Percentiles rank a stretch among this genome's conserved stretches.
phyloP scores from a whole-genome alignment of 2,888 invertebrate species.

The Drosophila testacea region DNA sequence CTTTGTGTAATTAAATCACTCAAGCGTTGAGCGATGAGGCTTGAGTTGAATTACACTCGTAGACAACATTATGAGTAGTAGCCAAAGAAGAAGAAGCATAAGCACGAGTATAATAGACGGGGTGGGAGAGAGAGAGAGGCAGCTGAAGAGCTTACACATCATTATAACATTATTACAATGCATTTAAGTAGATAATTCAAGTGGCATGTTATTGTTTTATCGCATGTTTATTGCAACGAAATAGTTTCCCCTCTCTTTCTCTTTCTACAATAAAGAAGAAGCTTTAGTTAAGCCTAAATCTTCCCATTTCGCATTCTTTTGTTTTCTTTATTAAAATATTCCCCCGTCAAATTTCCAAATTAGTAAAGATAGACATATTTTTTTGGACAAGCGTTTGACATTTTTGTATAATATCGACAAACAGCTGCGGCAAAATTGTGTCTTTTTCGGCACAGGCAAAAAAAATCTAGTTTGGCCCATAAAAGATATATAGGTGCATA shows the following conservation, averaged over 20 bases:
- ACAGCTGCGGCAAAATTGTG: constrained; percentile 57
- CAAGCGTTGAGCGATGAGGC: constrained; percentile 64
- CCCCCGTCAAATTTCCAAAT: constrained; percentile 19
- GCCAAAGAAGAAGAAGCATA: constrained; percentile 9
- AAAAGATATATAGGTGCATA: constrained; percentile 26
- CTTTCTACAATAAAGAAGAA: neutral
- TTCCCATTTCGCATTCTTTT: constrained; percentile 10
- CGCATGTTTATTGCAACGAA: constrained; percentile 46
- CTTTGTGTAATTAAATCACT: constrained; percentile 77
- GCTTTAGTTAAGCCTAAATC: neutral
- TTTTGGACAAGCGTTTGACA: constrained; percentile 27
- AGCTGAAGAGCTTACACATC: constrained; percentile 68
- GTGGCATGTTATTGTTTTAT: constrained; percentile 60
- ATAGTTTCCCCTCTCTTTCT: neutral
- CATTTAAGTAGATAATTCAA: constrained; percentile 49
- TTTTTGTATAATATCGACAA: constrained; percentile 33
- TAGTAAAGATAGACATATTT: constrained; percentile 22
- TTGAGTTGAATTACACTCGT: constrained; percentile 39
- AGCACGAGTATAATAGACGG: constrained; percentile 40
- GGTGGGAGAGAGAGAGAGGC: neutral
- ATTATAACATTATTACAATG: constrained; percentile 65
- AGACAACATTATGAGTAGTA: constrained; percentile 12
- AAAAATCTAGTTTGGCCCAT: constrained; percentile 53
- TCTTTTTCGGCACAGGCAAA: constrained; percentile 21
- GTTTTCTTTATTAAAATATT: constrained; percentile 21